Evolutionary conservation across 2,888 invertebrate species (phyloP), one percentile per base, ranked within the genome.

Genomic region (Hydriomena furcata): DNA sequence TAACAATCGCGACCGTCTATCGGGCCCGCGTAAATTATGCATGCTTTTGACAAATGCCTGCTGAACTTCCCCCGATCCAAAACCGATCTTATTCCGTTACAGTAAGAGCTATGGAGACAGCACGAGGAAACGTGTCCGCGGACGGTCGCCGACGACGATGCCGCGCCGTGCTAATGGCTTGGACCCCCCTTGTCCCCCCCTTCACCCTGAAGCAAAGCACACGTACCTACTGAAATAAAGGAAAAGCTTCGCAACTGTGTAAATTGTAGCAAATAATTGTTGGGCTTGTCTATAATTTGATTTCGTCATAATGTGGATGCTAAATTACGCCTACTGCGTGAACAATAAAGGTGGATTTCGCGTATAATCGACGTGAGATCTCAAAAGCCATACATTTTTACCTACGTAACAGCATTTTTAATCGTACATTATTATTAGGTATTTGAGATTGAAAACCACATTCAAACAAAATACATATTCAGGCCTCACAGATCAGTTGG

Each of bases 1-100:
- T 89, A 88, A 87, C 89, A 87, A 84, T 87, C 84, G 87, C 84
- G 83, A 79, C 73, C 80, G 82, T 84, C 87, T 86, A 88, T 87
- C 88, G 88, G 81, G 74, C 83, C 76, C 86, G 83, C 84, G 84
- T 89, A 88, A 89, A 88, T 89, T 89, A 88, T 89, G 87, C 86
- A 88, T 82, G 79, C 71, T 63, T 63, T 48, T 58, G 58, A 57
- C 67, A 71, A 71, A 49, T 47, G 60, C 53, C 48, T 41, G 42
- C 56, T 42, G 45, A 55, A 40, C 11, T 10, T 13, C 1, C 11
- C 10, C n/a, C 61, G 48, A 24, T 20, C 30, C 6, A 73, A 66
- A 68, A 32, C 44, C 10, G 47, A 66, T 73, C 66, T 57, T 79
- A 73, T n/a, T 0, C 0, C 10, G 0, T n/a, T 7, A 3, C n/a